phyloP scores from a whole-genome alignment of 2,113 vertebrate species.

The Pipa parva region DNA sequence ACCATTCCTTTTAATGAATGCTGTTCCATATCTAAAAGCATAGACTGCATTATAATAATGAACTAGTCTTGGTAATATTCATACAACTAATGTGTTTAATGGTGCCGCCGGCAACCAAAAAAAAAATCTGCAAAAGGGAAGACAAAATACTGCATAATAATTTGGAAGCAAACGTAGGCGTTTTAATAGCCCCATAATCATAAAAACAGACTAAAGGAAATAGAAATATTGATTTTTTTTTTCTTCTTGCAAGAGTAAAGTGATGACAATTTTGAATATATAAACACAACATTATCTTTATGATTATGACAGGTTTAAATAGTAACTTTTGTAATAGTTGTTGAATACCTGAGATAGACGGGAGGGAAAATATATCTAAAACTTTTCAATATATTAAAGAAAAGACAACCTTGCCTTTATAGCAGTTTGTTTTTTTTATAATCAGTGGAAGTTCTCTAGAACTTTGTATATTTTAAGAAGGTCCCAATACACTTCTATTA shows the following conservation, averaged over 20 bases:
- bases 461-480: no score
- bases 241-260: conserved; percentile 35
- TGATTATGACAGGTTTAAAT: conserved; percentile 8
- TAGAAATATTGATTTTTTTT: conserved; percentile 48
- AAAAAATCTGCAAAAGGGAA: conserved; percentile 41
- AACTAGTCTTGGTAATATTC: conserved; percentile 37
- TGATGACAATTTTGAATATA: conserved; percentile 32
- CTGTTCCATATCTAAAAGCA: conserved; percentile 36
- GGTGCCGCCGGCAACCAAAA: conserved; percentile 27
- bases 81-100: conserved; percentile 37
- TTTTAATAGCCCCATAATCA: conserved; percentile 41
- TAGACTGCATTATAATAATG: conserved; percentile 37
- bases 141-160: conserved; percentile 9
- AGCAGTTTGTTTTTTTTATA: no score
- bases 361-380: no score
- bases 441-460: no score
- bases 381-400: no score
- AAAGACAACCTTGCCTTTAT: no score
- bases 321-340: not conserved
- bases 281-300: not conserved
- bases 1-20: conserved; percentile 25
- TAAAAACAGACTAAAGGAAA: conserved; percentile 46
- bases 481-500: no score
- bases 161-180: conserved; percentile 22
- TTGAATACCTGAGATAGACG: no score